Evolutionary conservation across 2,797 vertebrate genomes (phyloP).

Genomic region (Mus minutoides): DNA sequence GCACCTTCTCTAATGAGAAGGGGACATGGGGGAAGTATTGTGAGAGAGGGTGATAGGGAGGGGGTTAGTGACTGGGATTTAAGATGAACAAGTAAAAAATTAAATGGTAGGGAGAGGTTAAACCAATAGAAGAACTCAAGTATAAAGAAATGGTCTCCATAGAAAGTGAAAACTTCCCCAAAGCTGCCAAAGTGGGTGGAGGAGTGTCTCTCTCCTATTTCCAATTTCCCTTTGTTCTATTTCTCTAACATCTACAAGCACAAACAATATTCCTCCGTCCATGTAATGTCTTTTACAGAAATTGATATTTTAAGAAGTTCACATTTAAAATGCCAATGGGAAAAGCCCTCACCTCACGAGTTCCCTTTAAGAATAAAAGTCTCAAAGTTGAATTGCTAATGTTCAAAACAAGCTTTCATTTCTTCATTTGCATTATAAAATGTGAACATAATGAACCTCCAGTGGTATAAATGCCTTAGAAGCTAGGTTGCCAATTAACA

Average conservation of each 20-base stretch:
- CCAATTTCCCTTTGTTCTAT: not conserved
- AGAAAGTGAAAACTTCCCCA: not conserved
- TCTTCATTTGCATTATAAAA: constrained; percentile 77
- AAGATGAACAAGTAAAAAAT: not conserved
- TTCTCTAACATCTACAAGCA: constrained; percentile 35
- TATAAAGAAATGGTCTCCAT: not conserved
- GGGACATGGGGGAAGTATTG: not conserved
- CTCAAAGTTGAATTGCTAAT: constrained; percentile 65
- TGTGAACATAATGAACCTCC: constrained; percentile 73
- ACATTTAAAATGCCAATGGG: not conserved
- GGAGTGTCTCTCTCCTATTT: not conserved
- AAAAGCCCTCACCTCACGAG: constrained; percentile 6
- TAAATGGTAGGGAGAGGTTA: not conserved
- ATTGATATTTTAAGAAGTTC: not conserved
- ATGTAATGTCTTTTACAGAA: not conserved
- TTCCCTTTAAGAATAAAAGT: constrained; percentile 28
- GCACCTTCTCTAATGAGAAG: not conserved
- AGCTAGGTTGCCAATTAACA: constrained; percentile 80
- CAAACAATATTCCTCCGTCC: not conserved
- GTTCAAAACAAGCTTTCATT: constrained; percentile 51
- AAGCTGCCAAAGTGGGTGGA: not conserved
- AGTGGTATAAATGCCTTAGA: constrained; percentile 71
- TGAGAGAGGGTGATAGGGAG: not conserved
- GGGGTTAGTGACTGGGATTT: not conserved
- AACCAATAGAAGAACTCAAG: constrained; percentile 11